phyloP scores from a whole-genome alignment of 2,888 invertebrate species.

The Troides helena region DNA sequence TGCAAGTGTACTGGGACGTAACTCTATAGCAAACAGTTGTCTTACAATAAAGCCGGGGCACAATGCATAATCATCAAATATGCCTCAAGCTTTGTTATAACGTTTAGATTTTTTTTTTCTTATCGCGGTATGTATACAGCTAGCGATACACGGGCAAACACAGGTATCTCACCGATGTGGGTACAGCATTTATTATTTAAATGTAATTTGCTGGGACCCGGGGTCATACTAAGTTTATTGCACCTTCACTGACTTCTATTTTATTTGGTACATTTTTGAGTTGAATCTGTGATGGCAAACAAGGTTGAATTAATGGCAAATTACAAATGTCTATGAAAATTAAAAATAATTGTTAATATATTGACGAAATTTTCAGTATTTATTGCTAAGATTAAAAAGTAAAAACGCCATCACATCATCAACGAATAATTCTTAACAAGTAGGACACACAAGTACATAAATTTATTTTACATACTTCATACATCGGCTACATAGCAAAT shows the following conservation, averaged over 20 bases:
- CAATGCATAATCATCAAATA: slow-evolving; percentile 29
- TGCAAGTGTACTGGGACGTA: slow-evolving; percentile 6
- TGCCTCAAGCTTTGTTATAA: slow-evolving; percentile 30
- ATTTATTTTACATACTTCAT: too few relatives aligned
- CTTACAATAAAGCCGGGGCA: slow-evolving; percentile 26
- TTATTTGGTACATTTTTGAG: slow-evolving; percentile 7
- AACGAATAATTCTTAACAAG: too few relatives aligned
- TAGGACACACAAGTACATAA: too few relatives aligned
- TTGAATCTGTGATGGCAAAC: not conserved
- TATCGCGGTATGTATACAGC: slow-evolving; percentile 29
- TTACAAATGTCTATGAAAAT: not conserved
- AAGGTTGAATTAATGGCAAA: not conserved
- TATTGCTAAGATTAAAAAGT: not conserved
- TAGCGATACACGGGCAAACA: slow-evolving; percentile 15
- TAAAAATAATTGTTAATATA: not conserved
- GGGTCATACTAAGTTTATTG: slow-evolving; percentile 12
- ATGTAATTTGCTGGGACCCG: slow-evolving; percentile 22
- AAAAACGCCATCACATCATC: too few relatives aligned
- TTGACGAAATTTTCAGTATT: not conserved
- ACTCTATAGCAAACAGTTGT: slow-evolving; percentile 21
- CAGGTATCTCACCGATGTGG: slow-evolving; percentile 11
- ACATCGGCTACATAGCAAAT: too few relatives aligned
- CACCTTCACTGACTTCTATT: slow-evolving; percentile 3
- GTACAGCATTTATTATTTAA: slow-evolving; percentile 28
- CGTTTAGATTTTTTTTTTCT: slow-evolving; percentile 30